A percentile compares a stretch with the other conserved stretches of the same genome.
phyloP scores from a whole-genome alignment of 2,113 vertebrate genomes.

The Ceyx margarethae region DNA sequence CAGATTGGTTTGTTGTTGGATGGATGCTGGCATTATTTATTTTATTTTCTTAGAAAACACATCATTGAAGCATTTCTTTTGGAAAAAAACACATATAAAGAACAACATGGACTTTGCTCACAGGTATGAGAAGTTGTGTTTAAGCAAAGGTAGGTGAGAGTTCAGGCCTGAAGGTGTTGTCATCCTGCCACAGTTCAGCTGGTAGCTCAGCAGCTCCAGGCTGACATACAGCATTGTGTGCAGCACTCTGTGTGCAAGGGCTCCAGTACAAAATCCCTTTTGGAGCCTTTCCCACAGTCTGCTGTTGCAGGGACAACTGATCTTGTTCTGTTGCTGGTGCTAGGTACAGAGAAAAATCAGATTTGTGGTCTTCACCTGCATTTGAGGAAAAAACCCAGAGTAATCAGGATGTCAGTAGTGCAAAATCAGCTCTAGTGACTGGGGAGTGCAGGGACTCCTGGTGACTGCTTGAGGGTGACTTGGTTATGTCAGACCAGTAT shows the following conservation, averaged over 20 bases:
- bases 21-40: slow-evolving; percentile 43
- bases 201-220: no score
- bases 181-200: not conserved
- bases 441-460: not conserved
- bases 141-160: not conserved
- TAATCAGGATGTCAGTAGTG: not conserved
- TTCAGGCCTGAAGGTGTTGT: not conserved
- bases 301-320: not conserved
- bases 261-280: not conserved
- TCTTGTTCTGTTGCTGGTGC: not conserved
- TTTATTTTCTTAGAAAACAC: slow-evolving; percentile 33
- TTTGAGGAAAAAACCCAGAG: not conserved
- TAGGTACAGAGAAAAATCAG: not conserved
- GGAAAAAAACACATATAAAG: slow-evolving; percentile 35
- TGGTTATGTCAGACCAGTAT: not conserved
- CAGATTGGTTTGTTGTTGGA: not conserved
- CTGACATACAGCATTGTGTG: no score
- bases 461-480: not conserved
- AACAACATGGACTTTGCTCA: slow-evolving; percentile 1
- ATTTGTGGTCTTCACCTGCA: not conserved
- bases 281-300: not conserved
- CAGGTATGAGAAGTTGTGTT: slow-evolving; percentile 20
- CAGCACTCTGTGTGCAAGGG: not conserved
- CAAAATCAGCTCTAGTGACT: not conserved
- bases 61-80: slow-evolving; percentile 49